Evolutionary conservation across 2,888 invertebrate species (phyloP).

Genomic region (Cantharis rustica): DNA sequence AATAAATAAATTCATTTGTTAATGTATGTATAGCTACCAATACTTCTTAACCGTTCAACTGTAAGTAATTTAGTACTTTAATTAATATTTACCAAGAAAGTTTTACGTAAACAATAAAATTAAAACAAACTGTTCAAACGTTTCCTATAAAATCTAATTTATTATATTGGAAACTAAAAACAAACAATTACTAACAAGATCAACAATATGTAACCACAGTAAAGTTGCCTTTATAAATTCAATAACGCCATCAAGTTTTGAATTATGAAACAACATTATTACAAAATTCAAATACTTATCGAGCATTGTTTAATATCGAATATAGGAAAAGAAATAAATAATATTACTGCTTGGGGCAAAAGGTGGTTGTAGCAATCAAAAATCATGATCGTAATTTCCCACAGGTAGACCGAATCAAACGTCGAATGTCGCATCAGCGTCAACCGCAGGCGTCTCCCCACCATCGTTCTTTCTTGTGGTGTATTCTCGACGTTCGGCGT

Average conservation of each 20-base stretch:
- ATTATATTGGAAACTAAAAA: conserved; percentile 1
- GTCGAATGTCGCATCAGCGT: conserved; percentile 47
- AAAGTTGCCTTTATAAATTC: not conserved
- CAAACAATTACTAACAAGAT: conserved; percentile 2
- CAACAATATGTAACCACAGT: not conserved
- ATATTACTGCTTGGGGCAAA: conserved; percentile 15
- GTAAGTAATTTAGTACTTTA: not conserved
- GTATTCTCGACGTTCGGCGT: conserved; percentile 40
- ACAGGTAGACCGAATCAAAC: conserved; percentile 49
- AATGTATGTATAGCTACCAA: not conserved
- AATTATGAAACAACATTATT: not conserved
- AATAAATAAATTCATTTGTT: not conserved
- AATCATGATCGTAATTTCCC: conserved; percentile 41
- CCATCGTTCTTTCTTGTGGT: conserved; percentile 39
- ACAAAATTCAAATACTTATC: not conserved
- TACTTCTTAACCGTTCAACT: not conserved
- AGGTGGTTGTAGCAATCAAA: conserved; percentile 29
- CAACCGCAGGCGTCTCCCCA: conserved; percentile 47
- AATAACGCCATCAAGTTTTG: not conserved
- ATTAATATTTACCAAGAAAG: not conserved
- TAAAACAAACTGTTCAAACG: not conserved
- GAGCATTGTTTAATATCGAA: conserved; percentile 1
- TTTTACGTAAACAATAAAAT: conserved; percentile 1
- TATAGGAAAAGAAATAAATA: conserved; percentile 16
- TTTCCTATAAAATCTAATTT: not conserved